Percentiles rank a stretch among this genome's conserved stretches.
phyloP scores from a whole-genome alignment of 2,888 invertebrate genomes.

The Epinotia brunnichana region DNA sequence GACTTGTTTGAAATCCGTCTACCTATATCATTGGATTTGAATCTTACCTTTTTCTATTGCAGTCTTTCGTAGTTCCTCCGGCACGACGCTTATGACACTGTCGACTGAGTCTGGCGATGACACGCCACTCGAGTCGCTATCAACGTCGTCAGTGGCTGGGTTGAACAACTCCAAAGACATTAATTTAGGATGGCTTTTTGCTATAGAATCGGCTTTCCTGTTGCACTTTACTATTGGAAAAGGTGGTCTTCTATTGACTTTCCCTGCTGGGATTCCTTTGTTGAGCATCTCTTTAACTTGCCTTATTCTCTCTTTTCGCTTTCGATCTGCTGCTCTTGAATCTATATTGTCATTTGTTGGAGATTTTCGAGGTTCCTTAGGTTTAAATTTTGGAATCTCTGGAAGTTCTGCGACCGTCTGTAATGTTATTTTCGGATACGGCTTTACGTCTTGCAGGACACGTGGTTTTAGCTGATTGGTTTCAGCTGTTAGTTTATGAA shows the following conservation, averaged over 20 bases:
- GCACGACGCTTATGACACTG: slow-evolving; percentile 91
- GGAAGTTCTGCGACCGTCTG: slow-evolving; percentile 85
- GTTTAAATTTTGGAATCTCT: slow-evolving; percentile 84
- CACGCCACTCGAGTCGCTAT: slow-evolving; percentile 94
- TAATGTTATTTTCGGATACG: slow-evolving; percentile 83
- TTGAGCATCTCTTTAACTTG: slow-evolving; percentile 88
- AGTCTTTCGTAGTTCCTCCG: slow-evolving; percentile 83
- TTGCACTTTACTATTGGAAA: slow-evolving; percentile 89
- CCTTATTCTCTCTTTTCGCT: slow-evolving; percentile 85
- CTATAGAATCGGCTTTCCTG: slow-evolving; percentile 84
- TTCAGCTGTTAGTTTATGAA: slow-evolving; percentile 79
- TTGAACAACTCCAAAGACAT: slow-evolving; percentile 93
- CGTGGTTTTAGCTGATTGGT: slow-evolving; percentile 72
- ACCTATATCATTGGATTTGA: neutral
- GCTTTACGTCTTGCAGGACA: slow-evolving; percentile 79
- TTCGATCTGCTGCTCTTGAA: slow-evolving; percentile 78
- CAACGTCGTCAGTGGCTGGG: slow-evolving; percentile 95
- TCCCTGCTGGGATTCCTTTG: slow-evolving; percentile 87
- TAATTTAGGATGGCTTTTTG: slow-evolving; percentile 88
- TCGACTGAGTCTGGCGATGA: slow-evolving; percentile 94
- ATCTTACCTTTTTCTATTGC: slow-evolving; percentile 75
- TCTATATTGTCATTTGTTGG: slow-evolving; percentile 72
- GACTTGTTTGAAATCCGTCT: neutral
- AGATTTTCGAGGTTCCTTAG: slow-evolving; percentile 67
- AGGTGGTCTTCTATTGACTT: slow-evolving; percentile 75